These are phyloP conservation scores for Tokudaia tokunoshimensis DNA, from an alignment of 2,797 vertebrate species.

Conservation along the genomic window DNA sequence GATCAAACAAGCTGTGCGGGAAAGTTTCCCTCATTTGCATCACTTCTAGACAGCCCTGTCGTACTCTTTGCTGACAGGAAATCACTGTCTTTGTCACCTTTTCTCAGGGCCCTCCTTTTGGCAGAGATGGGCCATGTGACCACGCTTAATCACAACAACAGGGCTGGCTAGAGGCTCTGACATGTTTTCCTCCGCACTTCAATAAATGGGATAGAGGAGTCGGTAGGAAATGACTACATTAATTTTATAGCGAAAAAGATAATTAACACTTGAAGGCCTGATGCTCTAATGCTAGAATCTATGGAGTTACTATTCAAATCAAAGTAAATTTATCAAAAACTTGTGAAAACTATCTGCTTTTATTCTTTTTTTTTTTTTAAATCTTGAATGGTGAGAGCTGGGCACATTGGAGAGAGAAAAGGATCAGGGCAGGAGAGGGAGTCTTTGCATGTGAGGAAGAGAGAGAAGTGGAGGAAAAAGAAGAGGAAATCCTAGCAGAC, in stretches of 20 bases:
- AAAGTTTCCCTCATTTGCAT: slow-evolving; percentile 93
- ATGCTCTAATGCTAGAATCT: slow-evolving; percentile 87
- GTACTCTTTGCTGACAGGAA: slow-evolving; percentile 92
- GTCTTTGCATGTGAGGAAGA: background rate
- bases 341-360: slow-evolving; percentile 67
- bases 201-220: slow-evolving; percentile 88
- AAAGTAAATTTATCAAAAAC: slow-evolving; percentile 88
- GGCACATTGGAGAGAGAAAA: slow-evolving; percentile 19
- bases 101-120: slow-evolving; percentile 91
- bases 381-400: slow-evolving; percentile 53
- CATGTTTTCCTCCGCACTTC: slow-evolving; percentile 90
- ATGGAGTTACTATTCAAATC: slow-evolving; percentile 89
- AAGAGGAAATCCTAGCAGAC: slow-evolving; percentile 69
- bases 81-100: slow-evolving; percentile 93
- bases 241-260: slow-evolving; percentile 90
- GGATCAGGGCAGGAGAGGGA: slow-evolving; percentile 36
- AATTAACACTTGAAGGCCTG: slow-evolving; percentile 89
- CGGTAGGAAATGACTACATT: slow-evolving; percentile 90
- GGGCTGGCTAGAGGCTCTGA: slow-evolving; percentile 89
- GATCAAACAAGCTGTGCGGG: slow-evolving; percentile 90
- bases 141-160: slow-evolving; percentile 91
- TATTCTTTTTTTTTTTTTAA: slow-evolving; percentile 59
- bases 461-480: background rate
- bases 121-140: slow-evolving; percentile 92
- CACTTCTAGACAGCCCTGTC: slow-evolving; percentile 92